Conservation (phyloP, 1,140 invertebrate species). For the Pseudobourletiella spinata region DNA sequence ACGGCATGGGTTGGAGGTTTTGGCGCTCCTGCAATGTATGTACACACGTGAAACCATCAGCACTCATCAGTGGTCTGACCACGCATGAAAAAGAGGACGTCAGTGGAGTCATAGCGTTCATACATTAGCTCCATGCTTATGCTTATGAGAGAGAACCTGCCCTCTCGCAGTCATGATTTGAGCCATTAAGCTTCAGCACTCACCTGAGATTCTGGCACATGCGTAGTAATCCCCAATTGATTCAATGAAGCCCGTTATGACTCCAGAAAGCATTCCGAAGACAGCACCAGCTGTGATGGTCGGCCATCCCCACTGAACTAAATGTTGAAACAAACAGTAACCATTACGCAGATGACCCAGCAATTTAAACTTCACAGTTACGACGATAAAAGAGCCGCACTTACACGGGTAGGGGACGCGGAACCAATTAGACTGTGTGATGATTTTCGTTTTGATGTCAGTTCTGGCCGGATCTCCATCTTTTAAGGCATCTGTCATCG, state of each 20-base stretch:
- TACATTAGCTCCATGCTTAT: no score
- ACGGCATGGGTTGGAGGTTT: constrained; percentile 76
- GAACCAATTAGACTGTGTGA: constrained; percentile 69
- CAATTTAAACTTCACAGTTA: no score
- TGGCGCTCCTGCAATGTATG: constrained; percentile 57
- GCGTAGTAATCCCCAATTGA: constrained; percentile 84
- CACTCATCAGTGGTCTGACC: no score
- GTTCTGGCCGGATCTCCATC: constrained; percentile 62
- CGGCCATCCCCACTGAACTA: constrained; percentile 78
- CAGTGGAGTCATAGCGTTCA: no score
- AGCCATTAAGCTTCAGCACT: no score
- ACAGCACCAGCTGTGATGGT: constrained; percentile 65
- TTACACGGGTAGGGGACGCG: constrained; percentile 51
- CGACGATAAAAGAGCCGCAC: no score
- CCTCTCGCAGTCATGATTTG: no score
- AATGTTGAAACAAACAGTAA: constrained; percentile 37
- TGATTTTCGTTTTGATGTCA: constrained; percentile 62
- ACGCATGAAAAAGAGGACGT: no score
- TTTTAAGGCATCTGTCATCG: constrained; percentile 54
- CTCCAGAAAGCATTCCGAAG: constrained; percentile 72
- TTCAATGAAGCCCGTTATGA: constrained; percentile 73
- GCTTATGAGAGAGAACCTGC: no score
- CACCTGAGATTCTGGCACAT: constrained; percentile 65
- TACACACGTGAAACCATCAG: no score
- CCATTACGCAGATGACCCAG: background rate